Percentiles rank a stretch among this genome's conserved stretches.
Evolutionary conservation across 2,888 invertebrate species (phyloP).

Genomic region (Cheilosia grossa): DNA sequence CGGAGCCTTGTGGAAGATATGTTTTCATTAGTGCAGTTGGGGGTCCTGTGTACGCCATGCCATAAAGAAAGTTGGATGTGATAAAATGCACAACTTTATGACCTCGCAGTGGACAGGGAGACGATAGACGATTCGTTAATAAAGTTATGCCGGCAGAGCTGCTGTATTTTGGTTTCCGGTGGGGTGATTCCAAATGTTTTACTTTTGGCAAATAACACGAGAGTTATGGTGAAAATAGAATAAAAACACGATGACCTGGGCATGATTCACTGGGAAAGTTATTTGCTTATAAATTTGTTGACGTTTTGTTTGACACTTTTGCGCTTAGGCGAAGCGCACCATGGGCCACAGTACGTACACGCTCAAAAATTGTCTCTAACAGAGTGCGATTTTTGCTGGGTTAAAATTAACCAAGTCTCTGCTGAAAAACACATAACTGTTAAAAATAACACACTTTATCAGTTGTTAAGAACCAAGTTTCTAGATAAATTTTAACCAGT

Average conservation of each 20-base stretch:
- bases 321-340: neutral
- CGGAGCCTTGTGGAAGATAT: slow-evolving; percentile 19
- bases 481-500: too few species aligned
- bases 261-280: slow-evolving; percentile 11
- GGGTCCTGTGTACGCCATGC: neutral
- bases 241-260: neutral
- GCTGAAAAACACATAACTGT: too few species aligned
- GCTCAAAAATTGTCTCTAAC: too few species aligned
- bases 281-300: neutral
- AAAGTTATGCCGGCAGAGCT: slow-evolving; percentile 49
- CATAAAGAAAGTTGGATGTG: slow-evolving; percentile 51
- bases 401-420: too few species aligned
- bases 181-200: slow-evolving; percentile 6
- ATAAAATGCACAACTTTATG: slow-evolving; percentile 71
- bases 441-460: too few species aligned
- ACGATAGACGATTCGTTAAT: slow-evolving; percentile 67
- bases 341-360: too few species aligned
- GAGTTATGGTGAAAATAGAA: neutral
- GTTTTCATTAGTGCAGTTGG: slow-evolving; percentile 58
- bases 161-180: slow-evolving; percentile 27
- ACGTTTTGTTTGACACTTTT: neutral
- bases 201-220: neutral
- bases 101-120: slow-evolving; percentile 59
- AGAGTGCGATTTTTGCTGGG: too few species aligned
- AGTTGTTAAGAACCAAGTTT: too few species aligned